Conservation (phyloP, 1,140 invertebrate species). For the Euwallacea fornicatus region DNA sequence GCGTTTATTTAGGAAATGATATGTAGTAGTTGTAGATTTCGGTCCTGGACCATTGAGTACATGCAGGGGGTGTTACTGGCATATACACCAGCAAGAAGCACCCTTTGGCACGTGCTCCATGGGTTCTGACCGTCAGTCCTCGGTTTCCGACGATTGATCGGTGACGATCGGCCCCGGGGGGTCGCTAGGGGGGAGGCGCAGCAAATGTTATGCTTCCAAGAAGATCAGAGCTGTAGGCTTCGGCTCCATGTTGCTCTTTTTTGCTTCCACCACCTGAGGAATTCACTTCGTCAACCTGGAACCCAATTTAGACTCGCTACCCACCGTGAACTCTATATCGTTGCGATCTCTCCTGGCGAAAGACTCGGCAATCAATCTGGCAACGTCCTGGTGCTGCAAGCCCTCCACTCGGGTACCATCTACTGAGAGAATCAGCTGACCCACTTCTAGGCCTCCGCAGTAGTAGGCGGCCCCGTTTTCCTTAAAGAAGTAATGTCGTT, state of each 20-base stretch:
- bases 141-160: slow-evolving; percentile 40
- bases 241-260: slow-evolving; percentile 85
- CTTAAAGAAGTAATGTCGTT: slow-evolving; percentile 57
- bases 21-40: slow-evolving; percentile 48
- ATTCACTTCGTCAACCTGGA: no score
- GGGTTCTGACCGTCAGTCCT: slow-evolving; percentile 29
- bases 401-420: slow-evolving; percentile 87
- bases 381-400: slow-evolving; percentile 76
- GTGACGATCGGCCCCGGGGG: slow-evolving; percentile 61
- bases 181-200: slow-evolving; percentile 75
- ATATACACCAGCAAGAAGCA: slow-evolving; percentile 28
- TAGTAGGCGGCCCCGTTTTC: slow-evolving; percentile 92
- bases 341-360: slow-evolving; percentile 82
- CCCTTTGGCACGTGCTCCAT: slow-evolving; percentile 17
- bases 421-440: slow-evolving; percentile 91
- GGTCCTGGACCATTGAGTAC: slow-evolving; percentile 14
- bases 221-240: slow-evolving; percentile 86
- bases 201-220: slow-evolving; percentile 84
- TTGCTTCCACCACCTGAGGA: slow-evolving; percentile 67
- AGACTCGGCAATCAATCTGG: slow-evolving; percentile 84
- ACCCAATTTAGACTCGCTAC: slow-evolving; percentile 52
- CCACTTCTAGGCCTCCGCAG: slow-evolving; percentile 88
- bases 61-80: slow-evolving; percentile 16
- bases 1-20: slow-evolving; percentile 39
- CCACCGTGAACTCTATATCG: slow-evolving; percentile 87